Conservation (phyloP, 2,888 invertebrate genomes). For the Phasia obesa region DNA sequence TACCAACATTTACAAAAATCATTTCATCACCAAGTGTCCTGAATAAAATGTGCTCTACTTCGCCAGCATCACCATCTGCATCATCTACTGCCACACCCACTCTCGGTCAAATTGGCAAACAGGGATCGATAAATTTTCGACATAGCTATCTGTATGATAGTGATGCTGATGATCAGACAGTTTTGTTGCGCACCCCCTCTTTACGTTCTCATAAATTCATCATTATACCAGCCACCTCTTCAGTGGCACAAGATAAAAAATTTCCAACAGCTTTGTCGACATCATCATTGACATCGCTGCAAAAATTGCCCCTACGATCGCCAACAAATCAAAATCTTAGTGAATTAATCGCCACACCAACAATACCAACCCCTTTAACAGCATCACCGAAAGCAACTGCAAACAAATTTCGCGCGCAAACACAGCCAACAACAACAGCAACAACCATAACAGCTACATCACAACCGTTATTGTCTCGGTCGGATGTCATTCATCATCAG, state of each 20-base stretch:
- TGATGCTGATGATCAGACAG: slow-evolving; percentile 79
- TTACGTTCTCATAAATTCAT: slow-evolving; percentile 80
- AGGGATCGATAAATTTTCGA: slow-evolving; percentile 74
- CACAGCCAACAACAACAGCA: slow-evolving; percentile 60
- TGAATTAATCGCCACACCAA: slow-evolving; percentile 47
- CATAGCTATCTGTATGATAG: slow-evolving; percentile 79
- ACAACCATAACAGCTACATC: slow-evolving; percentile 53
- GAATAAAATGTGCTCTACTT: slow-evolving; percentile 54
- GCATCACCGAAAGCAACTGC: slow-evolving; percentile 8
- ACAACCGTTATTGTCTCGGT: slow-evolving; percentile 61
- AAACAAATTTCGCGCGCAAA: slow-evolving; percentile 39
- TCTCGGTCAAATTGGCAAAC: slow-evolving; percentile 72
- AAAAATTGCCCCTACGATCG: slow-evolving; percentile 65
- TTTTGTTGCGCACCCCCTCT: slow-evolving; percentile 78
- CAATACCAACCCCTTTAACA: slow-evolving; percentile 11
- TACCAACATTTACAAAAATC: slow-evolving; percentile 71
- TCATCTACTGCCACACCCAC: slow-evolving; percentile 71
- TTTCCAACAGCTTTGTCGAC: slow-evolving; percentile 76
- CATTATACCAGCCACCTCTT: slow-evolving; percentile 78
- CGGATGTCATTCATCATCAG: slow-evolving; percentile 71
- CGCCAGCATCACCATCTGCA: slow-evolving; percentile 37
- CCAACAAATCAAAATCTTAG: slow-evolving; percentile 60
- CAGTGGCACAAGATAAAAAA: slow-evolving; percentile 56
- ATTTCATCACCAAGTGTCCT: slow-evolving; percentile 75
- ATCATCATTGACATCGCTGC: slow-evolving; percentile 74